phyloP scores from a whole-genome alignment of 1,140 invertebrate genomes.

The Sogatella furcifera region DNA sequence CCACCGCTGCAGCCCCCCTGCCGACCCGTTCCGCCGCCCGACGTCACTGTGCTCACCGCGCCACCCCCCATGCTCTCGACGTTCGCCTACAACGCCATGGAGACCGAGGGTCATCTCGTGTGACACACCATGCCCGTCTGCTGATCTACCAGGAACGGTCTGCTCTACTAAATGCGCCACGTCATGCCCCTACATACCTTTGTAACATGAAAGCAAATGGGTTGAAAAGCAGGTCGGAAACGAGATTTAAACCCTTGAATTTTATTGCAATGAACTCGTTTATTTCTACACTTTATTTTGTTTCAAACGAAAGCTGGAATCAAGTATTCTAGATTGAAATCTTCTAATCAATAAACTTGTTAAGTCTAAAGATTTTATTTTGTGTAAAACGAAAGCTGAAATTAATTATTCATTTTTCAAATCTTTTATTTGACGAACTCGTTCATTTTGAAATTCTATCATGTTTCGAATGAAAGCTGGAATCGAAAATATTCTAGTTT shows the following conservation, averaged over 20 bases:
- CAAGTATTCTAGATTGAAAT: neutral
- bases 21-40: conserved; percentile 26
- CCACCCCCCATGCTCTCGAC: conserved; percentile 32
- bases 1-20: conserved; percentile 25
- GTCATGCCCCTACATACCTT: neutral
- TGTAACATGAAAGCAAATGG: conserved; percentile 5
- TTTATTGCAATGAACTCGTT: neutral
- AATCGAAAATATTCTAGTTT: too few species aligned
- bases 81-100: conserved; percentile 30
- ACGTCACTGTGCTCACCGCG: conserved; percentile 29
- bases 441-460: too few species aligned
- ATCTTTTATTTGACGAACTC: too few species aligned
- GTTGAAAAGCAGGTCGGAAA: too few species aligned
- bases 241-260: too few species aligned
- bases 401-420: too few species aligned
- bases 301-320: neutral
- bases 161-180: neutral
- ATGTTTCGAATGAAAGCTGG: too few species aligned
- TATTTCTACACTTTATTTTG: neutral
- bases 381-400: neutral
- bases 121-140: conserved; percentile 22
- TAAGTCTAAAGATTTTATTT: neutral
- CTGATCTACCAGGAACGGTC: neutral
- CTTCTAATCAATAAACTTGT: neutral
- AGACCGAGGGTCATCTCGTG: conserved; percentile 34